phyloP scores from a whole-genome alignment of 2,113 vertebrate species.

The Phoenicopterus ruber region DNA sequence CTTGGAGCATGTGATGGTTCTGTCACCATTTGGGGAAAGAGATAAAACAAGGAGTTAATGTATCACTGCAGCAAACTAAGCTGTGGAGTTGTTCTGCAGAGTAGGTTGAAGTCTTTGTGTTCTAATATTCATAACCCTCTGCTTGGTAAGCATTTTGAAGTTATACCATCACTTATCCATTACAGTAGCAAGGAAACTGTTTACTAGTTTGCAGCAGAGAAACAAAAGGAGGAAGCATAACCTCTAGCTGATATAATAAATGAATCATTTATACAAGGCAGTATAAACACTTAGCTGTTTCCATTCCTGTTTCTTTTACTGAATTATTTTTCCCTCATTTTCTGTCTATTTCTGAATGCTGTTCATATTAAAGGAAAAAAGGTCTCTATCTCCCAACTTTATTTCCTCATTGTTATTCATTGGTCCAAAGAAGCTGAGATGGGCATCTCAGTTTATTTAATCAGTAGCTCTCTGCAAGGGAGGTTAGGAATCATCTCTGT shows the following conservation, averaged over 20 bases:
- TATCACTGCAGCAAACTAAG: neutral
- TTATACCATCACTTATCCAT: neutral
- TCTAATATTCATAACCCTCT: neutral
- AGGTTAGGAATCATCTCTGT: constrained; percentile 77
- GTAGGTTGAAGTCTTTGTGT: neutral
- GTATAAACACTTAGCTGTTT: constrained; percentile 16
- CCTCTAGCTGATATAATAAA: neutral
- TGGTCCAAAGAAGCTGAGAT: constrained; percentile 82
- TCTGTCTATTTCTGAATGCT: neutral
- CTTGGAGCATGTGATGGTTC: neutral
- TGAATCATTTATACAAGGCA: neutral
- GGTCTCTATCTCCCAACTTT: constrained; percentile 46
- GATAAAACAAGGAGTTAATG: neutral
- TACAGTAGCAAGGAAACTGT: neutral
- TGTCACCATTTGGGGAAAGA: neutral
- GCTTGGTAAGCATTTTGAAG: neutral
- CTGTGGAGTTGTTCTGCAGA: neutral
- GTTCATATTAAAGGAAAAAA: constrained; percentile 42
- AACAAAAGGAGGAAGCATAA: neutral
- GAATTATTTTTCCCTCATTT: constrained; percentile 9
- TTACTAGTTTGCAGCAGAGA: constrained; percentile 4
- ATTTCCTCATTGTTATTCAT: constrained; percentile 88
- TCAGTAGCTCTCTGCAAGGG: constrained; percentile 79
- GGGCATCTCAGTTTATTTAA: constrained; percentile 89
- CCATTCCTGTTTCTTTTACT: neutral